phyloP scores from a whole-genome alignment of 2,113 vertebrate genomes.

The Halcyon senegalensis region DNA sequence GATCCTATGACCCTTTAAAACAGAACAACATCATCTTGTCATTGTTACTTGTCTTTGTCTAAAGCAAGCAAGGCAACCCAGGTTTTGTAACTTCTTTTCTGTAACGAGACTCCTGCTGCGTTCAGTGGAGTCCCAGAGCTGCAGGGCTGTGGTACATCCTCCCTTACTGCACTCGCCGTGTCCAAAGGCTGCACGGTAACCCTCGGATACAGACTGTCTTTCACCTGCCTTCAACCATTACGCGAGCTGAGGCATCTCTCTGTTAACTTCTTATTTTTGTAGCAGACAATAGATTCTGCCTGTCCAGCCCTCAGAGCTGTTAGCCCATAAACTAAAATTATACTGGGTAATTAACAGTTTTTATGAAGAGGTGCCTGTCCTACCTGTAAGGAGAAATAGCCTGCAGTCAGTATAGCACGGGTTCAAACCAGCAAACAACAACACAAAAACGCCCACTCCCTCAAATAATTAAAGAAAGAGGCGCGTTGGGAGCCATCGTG shows the following conservation, averaged over 20 bases:
- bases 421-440: not conserved
- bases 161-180: not conserved
- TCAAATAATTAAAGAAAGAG: not conserved
- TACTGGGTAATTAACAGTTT: not conserved
- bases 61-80: accelerated
- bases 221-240: not conserved
- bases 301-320: not conserved
- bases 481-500: not conserved
- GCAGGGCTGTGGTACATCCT: not conserved
- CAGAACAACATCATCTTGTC: not conserved
- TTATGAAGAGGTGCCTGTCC: not conserved
- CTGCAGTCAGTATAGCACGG: not conserved
- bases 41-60: not conserved
- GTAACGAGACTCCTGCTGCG: not conserved
- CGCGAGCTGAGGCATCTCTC: not conserved
- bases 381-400: not conserved
- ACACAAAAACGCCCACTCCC: not conserved
- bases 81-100: not conserved
- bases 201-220: not conserved
- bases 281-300: not conserved
- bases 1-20: slow-evolving; percentile 89
- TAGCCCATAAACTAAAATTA: not conserved
- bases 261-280: not conserved
- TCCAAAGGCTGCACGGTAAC: not conserved
- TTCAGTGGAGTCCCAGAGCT: not conserved